phyloP scores from a whole-genome alignment of 2,113 vertebrate genomes.

The Alexandromys fortis region DNA sequence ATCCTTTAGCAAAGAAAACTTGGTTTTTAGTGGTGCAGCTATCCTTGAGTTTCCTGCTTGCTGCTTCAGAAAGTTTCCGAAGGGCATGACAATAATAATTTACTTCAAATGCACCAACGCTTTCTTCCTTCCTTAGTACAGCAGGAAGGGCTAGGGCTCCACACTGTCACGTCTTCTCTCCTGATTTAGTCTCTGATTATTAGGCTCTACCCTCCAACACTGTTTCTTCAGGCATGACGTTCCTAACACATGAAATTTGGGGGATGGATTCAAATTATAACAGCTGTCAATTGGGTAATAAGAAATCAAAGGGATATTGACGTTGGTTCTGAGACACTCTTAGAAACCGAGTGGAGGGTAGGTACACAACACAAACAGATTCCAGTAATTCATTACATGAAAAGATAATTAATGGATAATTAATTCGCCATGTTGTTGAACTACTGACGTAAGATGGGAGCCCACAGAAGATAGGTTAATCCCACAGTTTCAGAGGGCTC shows the following conservation, averaged over 20 bases:
- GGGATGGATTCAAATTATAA: not conserved
- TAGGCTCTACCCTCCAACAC: not conserved
- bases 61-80: not conserved
- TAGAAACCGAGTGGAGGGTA: not conserved
- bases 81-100: not conserved
- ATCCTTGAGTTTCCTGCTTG: conserved; percentile 12
- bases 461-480: not conserved
- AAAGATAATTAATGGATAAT: not conserved
- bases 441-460: not conserved
- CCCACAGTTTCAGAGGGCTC: not conserved
- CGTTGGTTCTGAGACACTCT: not conserved
- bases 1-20: not conserved
- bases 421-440: not conserved
- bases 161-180: not conserved
- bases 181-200: not conserved
- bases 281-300: not conserved
- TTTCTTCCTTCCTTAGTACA: not conserved
- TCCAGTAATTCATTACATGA: not conserved
- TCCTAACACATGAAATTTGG: not conserved
- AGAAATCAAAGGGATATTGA: not conserved
- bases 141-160: accelerated
- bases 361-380: accelerated
- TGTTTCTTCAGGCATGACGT: no score
- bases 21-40: not conserved
- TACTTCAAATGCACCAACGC: not conserved